These are phyloP conservation scores for Cyclina sinensis DNA, from an alignment of 1,140 invertebrate genomes.

Conservation along the genomic window DNA sequence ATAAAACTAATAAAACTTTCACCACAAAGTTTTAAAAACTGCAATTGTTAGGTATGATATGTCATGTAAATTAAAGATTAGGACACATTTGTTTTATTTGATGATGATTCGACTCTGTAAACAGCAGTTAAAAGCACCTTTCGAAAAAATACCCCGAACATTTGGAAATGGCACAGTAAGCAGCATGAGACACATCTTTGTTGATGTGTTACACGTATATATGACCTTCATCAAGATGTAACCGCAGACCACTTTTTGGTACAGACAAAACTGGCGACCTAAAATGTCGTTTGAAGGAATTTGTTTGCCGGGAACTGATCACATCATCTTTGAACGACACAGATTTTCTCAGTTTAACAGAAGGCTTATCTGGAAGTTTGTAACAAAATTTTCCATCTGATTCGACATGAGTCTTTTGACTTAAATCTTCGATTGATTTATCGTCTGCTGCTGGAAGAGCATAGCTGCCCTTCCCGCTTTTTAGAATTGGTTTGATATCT, in stretches of 20 bases:
- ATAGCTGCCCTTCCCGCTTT: not conserved
- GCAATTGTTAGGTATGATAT: too few species aligned
- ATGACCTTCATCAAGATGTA: not conserved
- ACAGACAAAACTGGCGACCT: conserved; percentile 4
- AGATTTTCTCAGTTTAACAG: conserved; percentile 17
- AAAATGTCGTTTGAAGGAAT: not conserved
- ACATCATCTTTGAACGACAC: conserved; percentile 40
- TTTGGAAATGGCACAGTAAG: too few species aligned
- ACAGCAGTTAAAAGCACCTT: too few species aligned
- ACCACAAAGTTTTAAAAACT: too few species aligned
- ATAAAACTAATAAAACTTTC: too few species aligned
- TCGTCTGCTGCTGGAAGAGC: not conserved
- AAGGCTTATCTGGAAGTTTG: not conserved
- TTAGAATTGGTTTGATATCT: conserved; percentile 37
- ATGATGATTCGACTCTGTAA: too few species aligned
- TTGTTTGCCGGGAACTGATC: not conserved
- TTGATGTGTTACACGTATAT: not conserved
- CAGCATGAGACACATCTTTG: too few species aligned
- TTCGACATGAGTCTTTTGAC: not conserved
- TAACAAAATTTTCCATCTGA: conserved; percentile 25
- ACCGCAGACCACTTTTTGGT: not conserved
- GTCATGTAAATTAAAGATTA: too few species aligned
- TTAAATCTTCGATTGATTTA: not conserved
- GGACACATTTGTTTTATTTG: too few species aligned
- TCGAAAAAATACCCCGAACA: too few species aligned